Evolutionary conservation across 2,888 invertebrate genomes (phyloP), one percentile per base, ranked within the genome.

Genomic region (Neocrepidodera transversa): DNA sequence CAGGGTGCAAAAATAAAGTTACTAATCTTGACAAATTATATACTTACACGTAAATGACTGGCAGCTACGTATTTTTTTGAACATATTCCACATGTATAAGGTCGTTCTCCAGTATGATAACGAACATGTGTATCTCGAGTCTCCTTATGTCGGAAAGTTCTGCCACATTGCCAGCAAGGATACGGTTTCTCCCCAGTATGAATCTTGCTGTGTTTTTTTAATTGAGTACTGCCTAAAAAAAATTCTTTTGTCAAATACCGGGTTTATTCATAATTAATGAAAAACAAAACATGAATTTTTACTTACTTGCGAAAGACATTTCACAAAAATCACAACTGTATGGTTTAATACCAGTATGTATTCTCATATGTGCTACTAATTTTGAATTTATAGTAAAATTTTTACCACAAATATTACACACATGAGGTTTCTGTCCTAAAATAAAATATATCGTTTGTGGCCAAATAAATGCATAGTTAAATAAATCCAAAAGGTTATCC

Each of bases 161-260:
- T 76, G 1, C 79, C 80, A 62, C 80, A 80, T 47, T 78, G 78
- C 75, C 76, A 78, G 63, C 80, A 80, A 18, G 75, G 72, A 63
- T 79, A 80, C 0, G 79, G 79, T 58, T 74, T 72, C 62, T 77
- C 77, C 0, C 78, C 79, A 0, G 77, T 78, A 58, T 80, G 80
- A 28, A 74, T 71, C 69, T 74, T 70, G 43, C 68, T 70, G 63
- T 80, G 80, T 63, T 79, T 79, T 60, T 76, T 78, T 47, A 79
- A 56, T 61, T 78, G 78, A 17, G 73, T 73, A 62, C 73, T 75
- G 14, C 77, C 79, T 79, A 52, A 51, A 73, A 74, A 54, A 40
- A 48, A 36, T n/a, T n/a, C n/a, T n/a, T n/a, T n/a, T n/a, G n/a
- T n/a, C n/a, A n/a, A n/a, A n/a, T n/a, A n/a, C n/a, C n/a, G n/a